Evolutionary conservation across 2,797 vertebrate genomes (phyloP).

Genomic region (Tamandua tetradactyla): DNA sequence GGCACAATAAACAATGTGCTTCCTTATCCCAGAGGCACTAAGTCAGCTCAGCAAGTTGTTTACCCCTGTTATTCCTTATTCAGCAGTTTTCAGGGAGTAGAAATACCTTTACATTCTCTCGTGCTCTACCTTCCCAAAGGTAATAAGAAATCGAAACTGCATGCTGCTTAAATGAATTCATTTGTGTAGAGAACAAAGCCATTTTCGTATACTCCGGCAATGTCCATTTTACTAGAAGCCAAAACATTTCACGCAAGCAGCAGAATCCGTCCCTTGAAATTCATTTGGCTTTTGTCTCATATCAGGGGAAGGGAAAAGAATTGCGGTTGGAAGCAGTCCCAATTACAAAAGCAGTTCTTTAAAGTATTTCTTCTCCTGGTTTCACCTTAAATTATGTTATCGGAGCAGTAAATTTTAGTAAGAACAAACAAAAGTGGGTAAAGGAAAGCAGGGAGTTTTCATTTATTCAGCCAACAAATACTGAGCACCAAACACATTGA

Average conservation of each 20-base stretch:
- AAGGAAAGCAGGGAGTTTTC: neutral
- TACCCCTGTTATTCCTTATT: conserved; percentile 57
- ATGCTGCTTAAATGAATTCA: conserved; percentile 56
- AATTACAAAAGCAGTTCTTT: conserved; percentile 32
- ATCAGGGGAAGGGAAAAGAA: neutral
- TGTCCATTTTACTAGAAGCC: conserved; percentile 64
- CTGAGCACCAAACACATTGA: neutral
- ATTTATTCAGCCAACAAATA: conserved; percentile 31
- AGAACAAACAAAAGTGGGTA: neutral
- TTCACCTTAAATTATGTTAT: conserved; percentile 67
- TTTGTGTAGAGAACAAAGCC: conserved; percentile 56
- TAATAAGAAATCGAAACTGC: conserved; percentile 60
- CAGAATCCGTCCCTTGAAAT: conserved; percentile 48
- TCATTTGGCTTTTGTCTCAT: conserved; percentile 7
- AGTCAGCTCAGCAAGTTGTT: conserved; percentile 10
- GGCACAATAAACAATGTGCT: conserved; percentile 54
- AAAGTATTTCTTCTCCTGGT: conserved; percentile 71
- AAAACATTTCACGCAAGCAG: conserved; percentile 43
- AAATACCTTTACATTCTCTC: conserved; percentile 51
- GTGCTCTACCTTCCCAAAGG: conserved; percentile 55
- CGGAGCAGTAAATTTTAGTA: neutral
- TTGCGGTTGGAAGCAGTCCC: conserved; percentile 76
- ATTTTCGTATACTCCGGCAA: conserved; percentile 37
- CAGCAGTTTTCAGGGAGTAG: conserved; percentile 58
- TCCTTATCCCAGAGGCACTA: conserved; percentile 53